Conservation (phyloP, 2,113 vertebrate species). For the Tylochromis polylepis region DNA sequence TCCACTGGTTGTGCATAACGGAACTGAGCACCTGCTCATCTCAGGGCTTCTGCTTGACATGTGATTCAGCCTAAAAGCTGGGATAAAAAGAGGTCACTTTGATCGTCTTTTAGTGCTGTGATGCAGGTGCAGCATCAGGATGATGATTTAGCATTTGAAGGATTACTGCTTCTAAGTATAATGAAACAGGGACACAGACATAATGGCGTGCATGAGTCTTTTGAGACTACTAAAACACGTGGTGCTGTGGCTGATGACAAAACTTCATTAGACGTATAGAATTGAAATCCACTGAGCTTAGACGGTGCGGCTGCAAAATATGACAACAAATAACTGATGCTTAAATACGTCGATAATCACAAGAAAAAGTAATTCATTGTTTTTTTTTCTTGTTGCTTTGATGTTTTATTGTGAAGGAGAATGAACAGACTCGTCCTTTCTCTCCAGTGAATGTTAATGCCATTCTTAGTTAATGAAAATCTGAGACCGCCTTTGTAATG, state of each 20-base stretch:
- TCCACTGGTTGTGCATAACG: conserved; percentile 6
- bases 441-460: conserved; percentile 56
- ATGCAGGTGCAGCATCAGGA: conserved; percentile 33
- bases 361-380: background rate
- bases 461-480: conserved; percentile 66
- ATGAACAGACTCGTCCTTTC: conserved; percentile 6
- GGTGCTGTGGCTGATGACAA: background rate
- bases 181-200: background rate
- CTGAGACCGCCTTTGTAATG: conserved; percentile 45
- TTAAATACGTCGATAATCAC: background rate
- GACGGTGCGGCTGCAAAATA: background rate
- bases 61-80: conserved; percentile 16
- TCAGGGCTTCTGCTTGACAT: background rate
- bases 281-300: background rate
- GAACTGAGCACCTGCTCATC: conserved; percentile 8
- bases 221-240: background rate
- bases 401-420: background rate
- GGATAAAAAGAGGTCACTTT: conserved; percentile 21
- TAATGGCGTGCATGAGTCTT: background rate
- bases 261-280: background rate
- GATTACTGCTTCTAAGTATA: background rate
- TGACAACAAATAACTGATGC: background rate
- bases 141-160: conserved; percentile 15
- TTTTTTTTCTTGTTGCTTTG: background rate
- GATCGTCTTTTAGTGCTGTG: conserved; percentile 19